A percentile compares a stretch with the other conserved stretches of the same genome.
Conservation (phyloP, 2,888 invertebrate genomes). For the Drosophila atripex region DNA sequence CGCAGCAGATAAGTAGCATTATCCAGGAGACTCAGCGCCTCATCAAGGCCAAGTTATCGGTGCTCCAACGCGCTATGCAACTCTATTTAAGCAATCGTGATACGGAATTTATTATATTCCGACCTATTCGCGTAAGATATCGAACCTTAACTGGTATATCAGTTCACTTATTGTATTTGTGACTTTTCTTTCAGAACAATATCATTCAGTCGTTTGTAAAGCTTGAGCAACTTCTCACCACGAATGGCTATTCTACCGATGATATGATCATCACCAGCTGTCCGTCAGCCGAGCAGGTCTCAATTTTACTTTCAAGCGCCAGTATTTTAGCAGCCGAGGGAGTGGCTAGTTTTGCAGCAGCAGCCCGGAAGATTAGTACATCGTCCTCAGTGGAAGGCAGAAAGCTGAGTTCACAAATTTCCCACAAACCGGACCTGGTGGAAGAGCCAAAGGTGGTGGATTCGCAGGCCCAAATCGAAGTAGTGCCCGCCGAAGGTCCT, state of each 20-base stretch:
- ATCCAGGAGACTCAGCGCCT: slow-evolving; percentile 91
- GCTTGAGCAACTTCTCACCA: slow-evolving; percentile 90
- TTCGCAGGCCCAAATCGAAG: slow-evolving; percentile 23
- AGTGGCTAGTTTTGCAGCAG: slow-evolving; percentile 77
- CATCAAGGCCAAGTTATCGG: slow-evolving; percentile 91
- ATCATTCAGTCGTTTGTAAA: slow-evolving; percentile 94
- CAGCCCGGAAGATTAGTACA: slow-evolving; percentile 76
- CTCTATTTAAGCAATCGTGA: slow-evolving; percentile 98
- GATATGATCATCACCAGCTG: slow-evolving; percentile 93
- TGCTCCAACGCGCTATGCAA: slow-evolving; percentile 94
- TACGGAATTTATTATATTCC: slow-evolving; percentile 97
- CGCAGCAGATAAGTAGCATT: slow-evolving; percentile 89
- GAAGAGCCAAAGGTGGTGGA: slow-evolving; percentile 27
- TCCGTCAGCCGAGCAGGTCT: slow-evolving; percentile 96
- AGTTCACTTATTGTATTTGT: not conserved
- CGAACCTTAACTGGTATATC: not conserved
- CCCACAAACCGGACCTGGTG: slow-evolving; percentile 52
- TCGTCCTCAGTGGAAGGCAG: slow-evolving; percentile 68
- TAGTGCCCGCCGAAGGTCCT: slow-evolving; percentile 16
- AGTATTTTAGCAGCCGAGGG: slow-evolving; percentile 86
- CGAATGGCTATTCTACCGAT: slow-evolving; percentile 91
- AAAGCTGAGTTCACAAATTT: slow-evolving; percentile 59
- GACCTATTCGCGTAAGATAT: slow-evolving; percentile 92
- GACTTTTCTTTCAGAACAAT: slow-evolving; percentile 87
- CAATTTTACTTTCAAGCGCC: slow-evolving; percentile 92